Percentiles rank a stretch among this genome's conserved stretches.
phyloP scores from a whole-genome alignment of 2,797 vertebrate genomes.

The Lepus oiostolus region DNA sequence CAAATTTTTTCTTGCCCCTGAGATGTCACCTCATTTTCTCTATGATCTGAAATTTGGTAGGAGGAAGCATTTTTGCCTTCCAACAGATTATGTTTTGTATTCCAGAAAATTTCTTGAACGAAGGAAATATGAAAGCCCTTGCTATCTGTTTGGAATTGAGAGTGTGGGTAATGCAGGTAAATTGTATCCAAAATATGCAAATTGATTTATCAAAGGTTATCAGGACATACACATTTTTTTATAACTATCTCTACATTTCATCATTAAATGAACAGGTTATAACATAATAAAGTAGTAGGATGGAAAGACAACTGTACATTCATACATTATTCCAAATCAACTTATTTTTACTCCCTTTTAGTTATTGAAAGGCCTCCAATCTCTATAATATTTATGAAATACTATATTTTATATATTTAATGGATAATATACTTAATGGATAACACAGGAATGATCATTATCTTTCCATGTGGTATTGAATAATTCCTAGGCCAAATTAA shows the following conservation, averaged over 20 bases:
- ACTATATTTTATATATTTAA: too few relatives aligned
- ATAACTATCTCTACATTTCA: neutral
- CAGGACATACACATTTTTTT: neutral
- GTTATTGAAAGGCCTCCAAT: neutral
- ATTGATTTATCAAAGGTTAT: neutral
- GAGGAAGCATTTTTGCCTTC: neutral
- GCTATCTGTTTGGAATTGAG: neutral
- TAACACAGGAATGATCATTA: neutral
- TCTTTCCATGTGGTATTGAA: neutral
- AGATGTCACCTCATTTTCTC: neutral
- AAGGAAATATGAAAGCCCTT: neutral
- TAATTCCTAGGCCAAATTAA: neutral
- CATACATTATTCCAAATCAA: neutral
- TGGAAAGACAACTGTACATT: neutral
- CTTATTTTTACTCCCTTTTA: neutral
- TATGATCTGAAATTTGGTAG: neutral
- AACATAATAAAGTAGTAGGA: neutral
- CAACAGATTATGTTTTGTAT: neutral
- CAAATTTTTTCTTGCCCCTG: neutral
- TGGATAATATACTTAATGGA: neutral
- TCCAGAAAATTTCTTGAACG: neutral
- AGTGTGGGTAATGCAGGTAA: neutral
- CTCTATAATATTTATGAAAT: neutral
- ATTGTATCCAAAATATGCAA: neutral
- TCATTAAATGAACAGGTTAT: slow-evolving; percentile 8